Percentiles rank a stretch among this genome's conserved stretches.
phyloP scores from a whole-genome alignment of 2,797 vertebrate species.

The Tangara arthus region DNA sequence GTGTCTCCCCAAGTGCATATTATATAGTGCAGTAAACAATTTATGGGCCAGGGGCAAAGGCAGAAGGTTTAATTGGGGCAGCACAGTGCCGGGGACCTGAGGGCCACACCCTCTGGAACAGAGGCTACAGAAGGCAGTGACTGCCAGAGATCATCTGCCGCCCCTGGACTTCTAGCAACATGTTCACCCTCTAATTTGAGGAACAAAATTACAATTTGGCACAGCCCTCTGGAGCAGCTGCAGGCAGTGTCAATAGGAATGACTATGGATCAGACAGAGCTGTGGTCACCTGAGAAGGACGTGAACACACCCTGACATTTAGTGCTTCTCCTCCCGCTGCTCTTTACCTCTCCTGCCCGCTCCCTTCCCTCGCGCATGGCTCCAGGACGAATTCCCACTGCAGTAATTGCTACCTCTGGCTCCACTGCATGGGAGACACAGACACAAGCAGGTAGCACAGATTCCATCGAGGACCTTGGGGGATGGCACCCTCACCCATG shows the following conservation, averaged over 20 bases:
- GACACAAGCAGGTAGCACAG: neutral
- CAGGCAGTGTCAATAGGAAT: neutral
- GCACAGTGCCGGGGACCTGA: neutral
- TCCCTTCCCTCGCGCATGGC: accelerated
- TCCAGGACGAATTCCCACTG: neutral
- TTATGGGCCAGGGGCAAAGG: neutral
- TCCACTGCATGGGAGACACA: neutral
- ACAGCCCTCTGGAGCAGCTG: accelerated
- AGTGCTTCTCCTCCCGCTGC: neutral
- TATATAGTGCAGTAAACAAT: neutral
- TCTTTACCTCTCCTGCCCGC: accelerated
- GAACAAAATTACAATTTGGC: neutral
- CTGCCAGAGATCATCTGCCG: neutral
- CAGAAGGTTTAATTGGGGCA: neutral
- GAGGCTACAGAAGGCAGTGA: neutral
- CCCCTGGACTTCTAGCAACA: neutral
- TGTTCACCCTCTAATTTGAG: neutral
- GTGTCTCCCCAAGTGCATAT: neutral
- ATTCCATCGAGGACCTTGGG: neutral
- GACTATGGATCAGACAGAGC: neutral
- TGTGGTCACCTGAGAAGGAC: neutral
- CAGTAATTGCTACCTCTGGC: neutral
- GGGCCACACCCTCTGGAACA: neutral
- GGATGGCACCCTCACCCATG: neutral
- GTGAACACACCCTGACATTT: neutral